Evolutionary conservation across 2,113 vertebrate species (phyloP), one percentile per base, ranked within the genome.

Genomic region (Myotis davidii): DNA sequence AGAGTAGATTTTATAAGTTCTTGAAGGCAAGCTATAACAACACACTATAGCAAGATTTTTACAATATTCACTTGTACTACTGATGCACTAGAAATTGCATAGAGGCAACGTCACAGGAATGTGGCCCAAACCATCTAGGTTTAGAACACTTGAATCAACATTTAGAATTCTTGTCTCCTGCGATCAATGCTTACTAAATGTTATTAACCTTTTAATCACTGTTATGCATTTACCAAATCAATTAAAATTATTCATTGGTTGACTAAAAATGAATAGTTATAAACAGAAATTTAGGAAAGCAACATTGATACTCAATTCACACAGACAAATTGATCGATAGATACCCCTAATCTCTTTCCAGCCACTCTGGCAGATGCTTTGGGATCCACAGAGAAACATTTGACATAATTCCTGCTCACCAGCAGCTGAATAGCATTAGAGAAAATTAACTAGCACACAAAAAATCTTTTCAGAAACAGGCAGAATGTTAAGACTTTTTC

Each of bases 201-300:
- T 92, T 95, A 82, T 95, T 96, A 96, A 90, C 78, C 17, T 91
- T 96, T 91, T 96, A 88, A 92, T 95, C 77, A 95, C 61, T 65
- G 9, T 52, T 86, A 65, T 59, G 2, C 10, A 69, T 70, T 96
- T 79, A 94, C 20, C 6, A 88, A 85, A 76, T 54, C 59, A 59
- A 86, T 67, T 81, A 64, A 78, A 85, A 78, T 91, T 85, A 76
- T 42, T 81, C 54, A 45, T 54, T 67, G 23, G 25, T 39, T 95
- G 21, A 91, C 67, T 88, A 64, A 37, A 95, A 92, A 88, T 92
- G 37, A 77, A 42, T 78, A 88, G 17, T 48, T 88, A 65, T 21
- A 92, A 94, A 91, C 3, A 94, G 23, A 92, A 74, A 93, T 78
- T 74, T 70, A 86, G 45, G 82, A 96, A 92, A 74, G 9, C 14